A percentile compares a stretch with the other conserved stretches of the same genome.
Conservation (phyloP, 2,888 invertebrate genomes). For the Halictus ligatus region DNA sequence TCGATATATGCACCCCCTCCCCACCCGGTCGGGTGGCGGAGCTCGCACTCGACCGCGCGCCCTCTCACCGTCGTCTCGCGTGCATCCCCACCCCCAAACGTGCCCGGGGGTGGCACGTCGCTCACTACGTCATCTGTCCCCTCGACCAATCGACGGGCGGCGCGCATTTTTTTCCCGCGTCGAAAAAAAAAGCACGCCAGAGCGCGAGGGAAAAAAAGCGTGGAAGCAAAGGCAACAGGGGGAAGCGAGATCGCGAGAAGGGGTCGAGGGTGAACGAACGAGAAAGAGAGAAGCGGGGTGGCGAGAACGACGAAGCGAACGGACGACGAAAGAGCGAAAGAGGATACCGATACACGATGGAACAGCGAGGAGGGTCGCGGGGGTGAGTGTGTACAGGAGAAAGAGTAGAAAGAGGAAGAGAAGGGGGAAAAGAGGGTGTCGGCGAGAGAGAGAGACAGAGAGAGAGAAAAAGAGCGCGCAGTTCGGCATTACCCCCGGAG, state of each 20-base stretch:
- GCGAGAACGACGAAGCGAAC: conserved; percentile 48
- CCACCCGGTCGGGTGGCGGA: conserved; percentile 55
- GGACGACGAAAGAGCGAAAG: conserved; percentile 55
- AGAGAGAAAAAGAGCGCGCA: conserved; percentile 64
- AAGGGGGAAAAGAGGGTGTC: background rate
- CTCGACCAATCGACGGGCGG: conserved; percentile 84
- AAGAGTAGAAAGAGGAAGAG: conserved; percentile 20
- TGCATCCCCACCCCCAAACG: conserved; percentile 75
- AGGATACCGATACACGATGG: conserved; percentile 53
- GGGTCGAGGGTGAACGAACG: conserved; percentile 29
- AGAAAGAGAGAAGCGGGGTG: conserved; percentile 33
- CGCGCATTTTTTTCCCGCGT: conserved; percentile 83
- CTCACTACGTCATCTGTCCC: conserved; percentile 85
- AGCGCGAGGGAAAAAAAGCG: conserved; percentile 30
- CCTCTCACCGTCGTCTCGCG: conserved; percentile 72
- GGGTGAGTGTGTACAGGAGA: conserved; percentile 9
- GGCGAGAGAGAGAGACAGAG: conserved; percentile 23
- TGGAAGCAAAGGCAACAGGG: conserved; percentile 21
- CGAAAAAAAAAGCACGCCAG: conserved; percentile 75
- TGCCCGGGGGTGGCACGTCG: conserved; percentile 83
- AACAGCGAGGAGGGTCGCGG: conserved; percentile 12
- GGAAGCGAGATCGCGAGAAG: conserved; percentile 42
- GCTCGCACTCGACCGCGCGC: conserved; percentile 69
- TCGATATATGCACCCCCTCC: conserved; percentile 70
- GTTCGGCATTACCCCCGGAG: conserved; percentile 83